Base-by-base conservation (phyloP, 2,113 vertebrate species). In the Seriola aureovittata region DNA sequence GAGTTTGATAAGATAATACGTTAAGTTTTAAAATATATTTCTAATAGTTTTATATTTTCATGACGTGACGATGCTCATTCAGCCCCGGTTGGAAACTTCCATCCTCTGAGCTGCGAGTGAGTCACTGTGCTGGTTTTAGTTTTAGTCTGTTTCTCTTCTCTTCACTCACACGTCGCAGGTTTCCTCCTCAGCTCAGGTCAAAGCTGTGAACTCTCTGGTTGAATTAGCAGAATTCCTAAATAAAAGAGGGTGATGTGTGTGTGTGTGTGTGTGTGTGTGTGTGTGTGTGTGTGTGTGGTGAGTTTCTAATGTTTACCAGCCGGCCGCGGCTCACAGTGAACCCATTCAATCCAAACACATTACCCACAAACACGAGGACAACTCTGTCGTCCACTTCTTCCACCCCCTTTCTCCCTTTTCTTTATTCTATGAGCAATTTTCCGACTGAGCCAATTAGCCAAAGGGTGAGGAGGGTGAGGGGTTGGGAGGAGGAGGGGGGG, bases 321-420 rank as follows among this genome's bases (percentile, higher is more conserved):
- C 46, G 73, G 57, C 54, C n/a, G 17, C 60, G 5, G 67, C 59
- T 74, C 65, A 10, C 65, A 0, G 58, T 93, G 92, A 90, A 87
- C 92, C 87, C 88, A 91, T 92, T 93, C 91, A 67, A 78, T 94
- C 91, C 85, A 86, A 92, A 93, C 91, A 88, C 83, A 91, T 93
- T 92, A 91, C 48, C 23, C 6, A 48, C 52, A 57, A 54, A 65
- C 48, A 13, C 40, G 38, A 40, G 62, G 75, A 81, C 10, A 17
- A 50, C 54, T 62, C 75, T 19, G 21, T 3, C 64, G 3, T 10
- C 9, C 10, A 55, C 8, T 65, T 16, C 19, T 54, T 67, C 67
- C 32, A 0, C 60, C 64, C 78, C 44, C 38, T 8, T n/a, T 23
- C 58, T 46, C 38, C 50, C 5, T 54, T 19, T 78, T 52, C 67